Conservation (phyloP, 2,113 vertebrate species). For the Hypomesus transpacificus region DNA sequence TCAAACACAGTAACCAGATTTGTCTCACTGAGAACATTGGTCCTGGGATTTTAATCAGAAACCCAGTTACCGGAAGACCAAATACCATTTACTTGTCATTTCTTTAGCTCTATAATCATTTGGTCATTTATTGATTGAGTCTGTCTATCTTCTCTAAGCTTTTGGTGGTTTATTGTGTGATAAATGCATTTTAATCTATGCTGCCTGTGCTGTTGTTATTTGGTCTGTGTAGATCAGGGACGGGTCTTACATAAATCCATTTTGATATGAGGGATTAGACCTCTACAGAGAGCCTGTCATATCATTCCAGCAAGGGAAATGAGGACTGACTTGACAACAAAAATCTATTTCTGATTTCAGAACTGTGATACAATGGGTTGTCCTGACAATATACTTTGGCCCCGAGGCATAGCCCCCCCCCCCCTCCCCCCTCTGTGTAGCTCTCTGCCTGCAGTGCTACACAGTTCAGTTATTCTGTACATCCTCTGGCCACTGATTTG, state of each 20-base stretch:
- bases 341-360: neutral
- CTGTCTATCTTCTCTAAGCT: constrained; percentile 30
- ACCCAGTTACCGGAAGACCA: neutral
- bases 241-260: constrained; percentile 61
- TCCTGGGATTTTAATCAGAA: neutral
- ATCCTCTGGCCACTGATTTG: too few relatives aligned
- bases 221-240: constrained; percentile 39
- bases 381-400: too few relatives aligned
- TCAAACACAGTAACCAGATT: too few relatives aligned
- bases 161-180: constrained; percentile 21
- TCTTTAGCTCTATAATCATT: constrained; percentile 15
- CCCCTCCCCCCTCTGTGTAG: too few relatives aligned
- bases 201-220: constrained; percentile 36
- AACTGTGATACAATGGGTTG: constrained; percentile 3
- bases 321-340: constrained; percentile 13
- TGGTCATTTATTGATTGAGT: constrained; percentile 49
- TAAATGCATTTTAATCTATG: constrained; percentile 50
- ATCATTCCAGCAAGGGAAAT: constrained; percentile 26
- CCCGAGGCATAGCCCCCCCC: too few relatives aligned
- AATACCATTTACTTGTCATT: neutral
- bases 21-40: too few relatives aligned
- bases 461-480: too few relatives aligned
- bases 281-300: constrained; percentile 35
- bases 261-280: constrained; percentile 67
- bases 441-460: too few relatives aligned